Evolutionary conservation across 2,888 invertebrate genomes (phyloP), one percentile per base, ranked within the genome.

Genomic region (Trichopoda pennipes): DNA sequence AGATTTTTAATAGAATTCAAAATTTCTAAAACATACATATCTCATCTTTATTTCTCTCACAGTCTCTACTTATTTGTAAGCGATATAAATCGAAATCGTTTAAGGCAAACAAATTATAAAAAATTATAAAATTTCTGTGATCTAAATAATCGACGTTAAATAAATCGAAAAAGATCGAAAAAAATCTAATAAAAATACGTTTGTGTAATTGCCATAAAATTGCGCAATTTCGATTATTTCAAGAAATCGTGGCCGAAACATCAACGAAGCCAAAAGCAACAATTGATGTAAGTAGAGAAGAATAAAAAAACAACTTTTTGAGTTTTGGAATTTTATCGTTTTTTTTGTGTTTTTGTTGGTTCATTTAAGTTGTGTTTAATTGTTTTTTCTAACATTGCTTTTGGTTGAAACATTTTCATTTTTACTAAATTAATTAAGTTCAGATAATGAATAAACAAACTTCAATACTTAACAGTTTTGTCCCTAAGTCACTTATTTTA

Each of bases 251-350:
- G 89, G 89, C 89, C 88, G 89, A 88, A 86, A 86, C 87, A 85
- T 84, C 85, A 86, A 83, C 86, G 73, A 85, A 86, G 85, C 86
- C 86, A 85, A 85, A 10, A 38, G 38, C 86, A 86, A 85, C 87
- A 88, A 87, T 87, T 88, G 88, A 89, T 89, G 89, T 89, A 89
- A 89, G 89, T 88, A 80, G 79, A 72, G 63, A 78, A 76, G 51
- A 35, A 55, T 28, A 4, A 19, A n/a, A n/a, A n/a, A 21, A 66
- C 12, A 56, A 44, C 8, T 75, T 69, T 63, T n/a, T 28, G 28
- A 28, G 28, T 6, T 28, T 28, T 28, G 4, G 1, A 28, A 28
- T 7, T 63, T 61, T 69, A 51, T 49, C 53, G 1, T 16, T 68
- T 28, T 58, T 49, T 35, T 61, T 28, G n/a, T 14, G 10, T 53